Evolutionary conservation across 2,797 vertebrate genomes (phyloP).

Genomic region (Picus viridis): DNA sequence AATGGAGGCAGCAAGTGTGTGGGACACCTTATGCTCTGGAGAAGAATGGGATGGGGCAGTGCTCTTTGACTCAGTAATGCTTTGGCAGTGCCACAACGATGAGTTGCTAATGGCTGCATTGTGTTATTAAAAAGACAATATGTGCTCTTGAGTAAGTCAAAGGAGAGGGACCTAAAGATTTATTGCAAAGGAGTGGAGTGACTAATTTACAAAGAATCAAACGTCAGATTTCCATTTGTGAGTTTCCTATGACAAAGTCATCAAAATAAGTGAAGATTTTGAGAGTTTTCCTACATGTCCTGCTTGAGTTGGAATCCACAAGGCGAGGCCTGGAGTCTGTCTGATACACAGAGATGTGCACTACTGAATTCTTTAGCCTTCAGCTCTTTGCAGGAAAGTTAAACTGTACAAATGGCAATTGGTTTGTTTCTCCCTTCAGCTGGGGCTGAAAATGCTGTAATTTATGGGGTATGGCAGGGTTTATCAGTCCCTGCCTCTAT

Average conservation of each 20-base stretch:
- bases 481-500: background rate
- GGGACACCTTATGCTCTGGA: background rate
- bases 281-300: background rate
- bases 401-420: background rate
- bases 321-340: background rate
- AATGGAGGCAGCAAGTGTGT: background rate
- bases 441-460: background rate
- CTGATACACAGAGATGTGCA: background rate
- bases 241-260: background rate
- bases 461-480: background rate
- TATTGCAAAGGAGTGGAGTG: background rate
- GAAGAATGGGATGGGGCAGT: conserved; percentile 5
- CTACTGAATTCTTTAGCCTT: background rate
- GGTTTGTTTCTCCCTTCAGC: background rate
- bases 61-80: background rate
- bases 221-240: background rate
- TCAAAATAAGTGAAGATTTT: background rate
- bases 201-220: background rate
- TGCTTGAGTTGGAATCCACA: background rate
- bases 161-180: background rate
- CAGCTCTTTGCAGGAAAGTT: background rate
- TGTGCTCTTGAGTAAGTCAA: background rate
- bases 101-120: background rate
- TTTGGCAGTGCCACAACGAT: background rate
- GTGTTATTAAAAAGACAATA: background rate